phyloP scores from a whole-genome alignment of 2,113 vertebrate species.

The human (Homo sapiens) region DNA sequence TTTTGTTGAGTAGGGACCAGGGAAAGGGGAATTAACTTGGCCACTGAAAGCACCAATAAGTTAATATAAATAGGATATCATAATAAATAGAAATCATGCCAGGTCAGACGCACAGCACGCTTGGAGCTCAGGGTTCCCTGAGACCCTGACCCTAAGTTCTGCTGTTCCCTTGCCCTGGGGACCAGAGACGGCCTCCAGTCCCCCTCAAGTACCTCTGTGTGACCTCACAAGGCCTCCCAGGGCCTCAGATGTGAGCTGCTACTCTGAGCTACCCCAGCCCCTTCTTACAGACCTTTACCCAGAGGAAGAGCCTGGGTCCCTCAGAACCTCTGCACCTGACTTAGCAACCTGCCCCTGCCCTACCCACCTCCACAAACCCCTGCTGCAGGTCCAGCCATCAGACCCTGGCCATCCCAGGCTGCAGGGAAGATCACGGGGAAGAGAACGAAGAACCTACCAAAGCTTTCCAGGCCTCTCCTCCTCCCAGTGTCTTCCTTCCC shows the following conservation, averaged over 20 bases:
- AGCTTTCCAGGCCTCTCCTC: neutral
- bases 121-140: neutral
- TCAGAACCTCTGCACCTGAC: neutral
- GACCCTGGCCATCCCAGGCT: neutral
- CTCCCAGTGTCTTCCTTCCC: neutral
- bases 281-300: neutral
- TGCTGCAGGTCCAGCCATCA: neutral
- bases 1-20: neutral
- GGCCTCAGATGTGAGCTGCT: neutral
- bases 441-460: neutral
- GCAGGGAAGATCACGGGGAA: neutral
- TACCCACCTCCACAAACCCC: neutral
- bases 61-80: conserved; percentile 80
- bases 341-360: neutral
- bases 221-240: neutral
- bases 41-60: conserved; percentile 79
- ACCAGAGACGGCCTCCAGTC: neutral
- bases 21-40: conserved; percentile 45
- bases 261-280: neutral
- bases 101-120: conserved; percentile 10
- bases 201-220: conserved; percentile 29
- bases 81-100: conserved; percentile 75
- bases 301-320: neutral
- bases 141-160: conserved; percentile 56
- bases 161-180: neutral